phyloP scores from a whole-genome alignment of 1,140 invertebrate species.

The Aphaenogaster rudis region DNA sequence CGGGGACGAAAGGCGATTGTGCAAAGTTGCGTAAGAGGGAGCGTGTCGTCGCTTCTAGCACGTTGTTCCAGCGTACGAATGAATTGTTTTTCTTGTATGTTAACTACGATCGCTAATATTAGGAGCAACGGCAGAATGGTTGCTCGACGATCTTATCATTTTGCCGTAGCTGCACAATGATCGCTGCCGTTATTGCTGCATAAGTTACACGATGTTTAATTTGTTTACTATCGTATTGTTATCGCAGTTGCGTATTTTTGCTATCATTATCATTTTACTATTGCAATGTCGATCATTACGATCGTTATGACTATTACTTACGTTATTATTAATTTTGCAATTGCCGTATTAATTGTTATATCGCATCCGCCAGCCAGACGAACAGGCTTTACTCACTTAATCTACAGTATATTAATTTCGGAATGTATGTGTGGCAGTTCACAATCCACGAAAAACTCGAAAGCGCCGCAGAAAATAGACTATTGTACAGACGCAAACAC shows the following conservation, averaged over 20 bases:
- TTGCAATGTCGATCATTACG: conserved; percentile 48
- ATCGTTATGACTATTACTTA: conserved; percentile 21
- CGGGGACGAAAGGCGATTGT: background rate
- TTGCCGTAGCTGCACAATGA: conserved; percentile 3
- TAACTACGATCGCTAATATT: conserved; percentile 37
- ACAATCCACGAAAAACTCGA: conserved; percentile 44
- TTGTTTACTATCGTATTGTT: conserved; percentile 72
- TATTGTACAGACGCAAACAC: conserved; percentile 83
- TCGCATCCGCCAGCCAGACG: background rate
- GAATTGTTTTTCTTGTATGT: conserved; percentile 3
- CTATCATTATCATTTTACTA: conserved; percentile 54
- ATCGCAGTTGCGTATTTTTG: conserved; percentile 64
- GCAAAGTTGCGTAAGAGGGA: background rate
- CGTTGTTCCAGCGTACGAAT: background rate
- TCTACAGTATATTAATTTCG: conserved; percentile 26
- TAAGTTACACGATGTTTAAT: conserved; percentile 72
- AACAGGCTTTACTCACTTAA: conserved; percentile 13
- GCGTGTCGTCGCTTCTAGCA: background rate
- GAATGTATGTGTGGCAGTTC: background rate
- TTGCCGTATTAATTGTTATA: conserved; percentile 59
- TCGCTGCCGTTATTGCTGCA: conserved; percentile 17
- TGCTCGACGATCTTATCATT: background rate
- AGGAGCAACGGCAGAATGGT: background rate
- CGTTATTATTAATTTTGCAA: conserved; percentile 48
- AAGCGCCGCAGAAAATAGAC: conserved; percentile 59